A percentile compares a stretch with the other conserved stretches of the same genome.
phyloP scores from a whole-genome alignment of 2,888 invertebrate genomes.

The Lathronympha strigana region DNA sequence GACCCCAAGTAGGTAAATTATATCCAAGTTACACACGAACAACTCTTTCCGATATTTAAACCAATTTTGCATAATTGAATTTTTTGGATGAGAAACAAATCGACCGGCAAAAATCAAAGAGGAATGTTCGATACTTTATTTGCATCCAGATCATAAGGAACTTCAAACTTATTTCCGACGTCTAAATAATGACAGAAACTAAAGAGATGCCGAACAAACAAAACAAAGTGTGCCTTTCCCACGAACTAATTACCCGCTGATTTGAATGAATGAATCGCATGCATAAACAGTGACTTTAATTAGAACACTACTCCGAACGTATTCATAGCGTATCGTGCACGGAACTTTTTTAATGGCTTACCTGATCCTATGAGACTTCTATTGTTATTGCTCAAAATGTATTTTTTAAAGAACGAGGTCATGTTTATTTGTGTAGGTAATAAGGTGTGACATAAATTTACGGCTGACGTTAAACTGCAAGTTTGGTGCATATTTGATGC shows the following conservation, averaged over 20 bases:
- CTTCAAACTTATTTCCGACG: conserved; percentile 17
- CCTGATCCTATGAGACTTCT: conserved; percentile 1
- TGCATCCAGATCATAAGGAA: conserved; percentile 20
- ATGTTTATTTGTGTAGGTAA: not conserved
- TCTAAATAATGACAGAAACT: conserved; percentile 16
- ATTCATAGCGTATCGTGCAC: conserved; percentile 3
- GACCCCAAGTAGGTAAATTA: too few species aligned
- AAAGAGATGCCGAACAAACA: conserved; percentile 18
- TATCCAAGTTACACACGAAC: too few species aligned
- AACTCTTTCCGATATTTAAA: too few species aligned
- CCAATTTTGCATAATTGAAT: not conserved
- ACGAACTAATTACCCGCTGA: conserved; percentile 34
- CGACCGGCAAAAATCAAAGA: not conserved
- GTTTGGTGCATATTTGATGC: too few species aligned
- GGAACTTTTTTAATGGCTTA: conserved; percentile 1
- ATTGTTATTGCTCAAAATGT: conserved; percentile 4
- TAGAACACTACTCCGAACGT: conserved; percentile 12
- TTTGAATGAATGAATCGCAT: conserved; percentile 25
- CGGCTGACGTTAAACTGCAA: not conserved
- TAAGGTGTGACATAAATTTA: not conserved
- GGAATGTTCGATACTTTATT: conserved; percentile 8
- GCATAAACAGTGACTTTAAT: conserved; percentile 33
- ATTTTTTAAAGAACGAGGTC: not conserved
- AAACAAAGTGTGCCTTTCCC: conserved; percentile 29
- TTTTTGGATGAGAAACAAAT: not conserved